Evolutionary conservation across 2,797 vertebrate genomes (phyloP).

Genomic region (Phrynocephalus guinanensis): DNA sequence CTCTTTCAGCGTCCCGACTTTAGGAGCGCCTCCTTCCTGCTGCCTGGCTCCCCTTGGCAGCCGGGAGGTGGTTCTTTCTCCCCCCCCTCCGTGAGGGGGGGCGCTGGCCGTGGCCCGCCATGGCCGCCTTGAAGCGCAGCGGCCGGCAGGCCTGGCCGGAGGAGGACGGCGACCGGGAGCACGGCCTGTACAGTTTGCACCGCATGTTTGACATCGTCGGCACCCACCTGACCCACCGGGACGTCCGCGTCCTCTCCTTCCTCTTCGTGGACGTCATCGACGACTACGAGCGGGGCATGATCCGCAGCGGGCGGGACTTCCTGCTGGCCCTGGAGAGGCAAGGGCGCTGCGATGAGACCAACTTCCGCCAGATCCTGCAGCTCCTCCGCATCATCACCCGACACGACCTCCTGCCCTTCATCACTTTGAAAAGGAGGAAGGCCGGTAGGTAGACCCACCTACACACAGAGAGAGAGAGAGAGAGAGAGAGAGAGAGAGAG

Average conservation of each 20-base stretch:
- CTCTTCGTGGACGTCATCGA: conserved; percentile 97
- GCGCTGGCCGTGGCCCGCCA: conserved; percentile 14
- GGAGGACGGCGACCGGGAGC: conserved; percentile 87
- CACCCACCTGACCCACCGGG: conserved; percentile 93
- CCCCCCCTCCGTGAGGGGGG: too few species aligned
- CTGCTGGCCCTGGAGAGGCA: conserved; percentile 92
- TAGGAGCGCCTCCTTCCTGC: background rate
- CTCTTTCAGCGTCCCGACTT: background rate
- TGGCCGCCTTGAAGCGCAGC: conserved; percentile 70
- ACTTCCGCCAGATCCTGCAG: conserved; percentile 94
- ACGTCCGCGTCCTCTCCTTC: conserved; percentile 93
- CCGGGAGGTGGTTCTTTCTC: background rate
- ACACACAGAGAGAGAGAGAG: too few species aligned
- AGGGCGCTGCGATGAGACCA: conserved; percentile 95
- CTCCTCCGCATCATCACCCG: conserved; percentile 93
- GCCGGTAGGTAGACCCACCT: conserved; percentile 80
- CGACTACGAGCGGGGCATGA: conserved; percentile 93
- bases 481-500: too few species aligned
- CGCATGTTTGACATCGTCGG: conserved; percentile 97
- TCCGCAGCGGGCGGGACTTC: conserved; percentile 92
- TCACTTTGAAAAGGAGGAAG: conserved; percentile 89
- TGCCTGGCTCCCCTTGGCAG: background rate
- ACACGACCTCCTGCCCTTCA: conserved; percentile 93
- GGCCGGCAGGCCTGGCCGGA: conserved; percentile 88
- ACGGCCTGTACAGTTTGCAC: conserved; percentile 93